A percentile compares a stretch with the other conserved stretches of the same genome.
These are phyloP conservation scores for Coptodon rendalli DNA, from an alignment of 2,113 vertebrate species.

Conservation along the genomic window DNA sequence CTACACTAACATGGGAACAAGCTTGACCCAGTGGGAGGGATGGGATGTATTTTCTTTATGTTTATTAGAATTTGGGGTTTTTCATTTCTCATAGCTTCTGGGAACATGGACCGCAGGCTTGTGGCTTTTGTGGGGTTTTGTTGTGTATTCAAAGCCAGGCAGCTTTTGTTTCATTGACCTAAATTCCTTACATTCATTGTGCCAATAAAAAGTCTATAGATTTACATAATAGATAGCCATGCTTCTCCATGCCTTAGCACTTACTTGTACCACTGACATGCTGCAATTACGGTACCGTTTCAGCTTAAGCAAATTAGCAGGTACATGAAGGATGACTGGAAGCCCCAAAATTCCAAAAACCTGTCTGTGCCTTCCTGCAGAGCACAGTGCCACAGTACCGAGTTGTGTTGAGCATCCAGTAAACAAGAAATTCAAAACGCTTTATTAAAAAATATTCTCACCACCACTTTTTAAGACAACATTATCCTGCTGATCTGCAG, in stretches of 20 bases:
- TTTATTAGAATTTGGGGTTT: conserved; percentile 2
- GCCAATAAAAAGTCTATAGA: conserved; percentile 44
- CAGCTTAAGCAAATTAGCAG: conserved; percentile 1
- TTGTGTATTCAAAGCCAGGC: background rate
- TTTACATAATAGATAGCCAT: conserved; percentile 50
- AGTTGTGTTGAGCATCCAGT: background rate
- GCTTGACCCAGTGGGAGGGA: background rate
- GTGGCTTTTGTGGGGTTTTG: conserved; percentile 30
- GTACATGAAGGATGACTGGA: background rate
- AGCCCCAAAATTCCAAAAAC: background rate
- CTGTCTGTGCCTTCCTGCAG: background rate
- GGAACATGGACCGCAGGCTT: conserved; percentile 52
- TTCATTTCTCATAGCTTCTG: conserved; percentile 40
- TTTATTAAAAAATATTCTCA: background rate
- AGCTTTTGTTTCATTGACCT: conserved; percentile 68
- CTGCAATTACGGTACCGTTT: background rate
- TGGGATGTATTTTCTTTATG: background rate
- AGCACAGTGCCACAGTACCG: background rate
- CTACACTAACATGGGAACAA: conserved; percentile 3
- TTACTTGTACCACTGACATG: background rate
- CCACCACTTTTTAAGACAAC: background rate
- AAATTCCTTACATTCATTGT: conserved; percentile 64
- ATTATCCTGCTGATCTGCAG: conserved; percentile 27
- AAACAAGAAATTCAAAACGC: background rate
- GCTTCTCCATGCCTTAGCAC: conserved; percentile 10